Conservation (phyloP, 2,888 invertebrate species). For the Formica aserva region DNA sequence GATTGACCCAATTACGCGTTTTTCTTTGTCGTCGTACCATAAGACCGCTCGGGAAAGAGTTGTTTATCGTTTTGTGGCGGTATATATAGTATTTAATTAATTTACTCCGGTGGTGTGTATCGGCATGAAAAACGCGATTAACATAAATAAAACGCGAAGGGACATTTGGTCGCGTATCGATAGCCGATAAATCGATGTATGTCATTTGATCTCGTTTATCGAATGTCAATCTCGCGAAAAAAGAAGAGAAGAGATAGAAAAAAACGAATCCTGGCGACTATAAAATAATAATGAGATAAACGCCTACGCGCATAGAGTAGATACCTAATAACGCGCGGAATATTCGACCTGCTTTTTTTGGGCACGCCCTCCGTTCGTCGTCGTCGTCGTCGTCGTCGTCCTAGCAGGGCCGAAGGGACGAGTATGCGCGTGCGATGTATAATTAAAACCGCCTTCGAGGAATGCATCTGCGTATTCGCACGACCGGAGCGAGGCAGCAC, state of each 20-base stretch:
- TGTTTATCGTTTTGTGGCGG: slow-evolving; percentile 32
- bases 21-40: slow-evolving; percentile 44
- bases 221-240: slow-evolving; percentile 56
- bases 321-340: slow-evolving; percentile 65
- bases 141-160: slow-evolving; percentile 49
- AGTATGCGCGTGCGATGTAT: slow-evolving; percentile 64
- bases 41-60: slow-evolving; percentile 25
- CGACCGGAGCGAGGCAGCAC: not conserved
- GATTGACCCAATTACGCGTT: slow-evolving; percentile 55
- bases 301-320: slow-evolving; percentile 63
- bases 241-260: not conserved
- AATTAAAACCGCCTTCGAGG: slow-evolving; percentile 74
- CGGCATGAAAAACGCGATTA: slow-evolving; percentile 51
- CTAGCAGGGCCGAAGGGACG: slow-evolving; percentile 45
- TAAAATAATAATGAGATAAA: slow-evolving; percentile 72
- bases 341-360: slow-evolving; percentile 63
- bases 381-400: slow-evolving; percentile 33
- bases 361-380: slow-evolving; percentile 58
- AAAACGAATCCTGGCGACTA: slow-evolving; percentile 48
- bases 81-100: slow-evolving; percentile 56
- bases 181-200: slow-evolving; percentile 26
- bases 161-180: slow-evolving; percentile 31
- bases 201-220: slow-evolving; percentile 65
- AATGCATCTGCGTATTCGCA: slow-evolving; percentile 45
- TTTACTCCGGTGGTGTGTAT: slow-evolving; percentile 15